Percentiles rank a stretch among this genome's conserved stretches.
Conservation (phyloP, 2,797 vertebrate genomes). For the Mustela erminea region DNA sequence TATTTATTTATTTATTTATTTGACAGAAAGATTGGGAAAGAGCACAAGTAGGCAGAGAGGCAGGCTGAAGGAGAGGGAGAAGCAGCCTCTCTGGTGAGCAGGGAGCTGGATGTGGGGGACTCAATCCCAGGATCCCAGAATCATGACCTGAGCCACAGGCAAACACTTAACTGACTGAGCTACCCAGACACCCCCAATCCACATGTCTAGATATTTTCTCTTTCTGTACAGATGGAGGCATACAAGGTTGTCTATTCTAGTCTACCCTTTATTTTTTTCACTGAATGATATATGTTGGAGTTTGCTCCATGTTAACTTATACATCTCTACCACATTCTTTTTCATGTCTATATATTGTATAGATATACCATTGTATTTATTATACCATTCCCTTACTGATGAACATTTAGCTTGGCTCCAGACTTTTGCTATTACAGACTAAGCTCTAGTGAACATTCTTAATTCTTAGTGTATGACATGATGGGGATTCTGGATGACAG, state of each 20-base stretch:
- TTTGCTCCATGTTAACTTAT: background rate
- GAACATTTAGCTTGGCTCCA: background rate
- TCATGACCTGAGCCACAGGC: no score
- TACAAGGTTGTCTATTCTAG: background rate
- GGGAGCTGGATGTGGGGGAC: no score
- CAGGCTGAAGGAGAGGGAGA: no score
- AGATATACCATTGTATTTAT: background rate
- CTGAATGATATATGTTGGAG: background rate
- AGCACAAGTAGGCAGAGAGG: no score
- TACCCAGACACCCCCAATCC: background rate
- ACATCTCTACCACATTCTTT: background rate
- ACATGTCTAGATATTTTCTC: background rate
- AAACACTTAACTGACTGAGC: no score
- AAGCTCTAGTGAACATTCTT: constrained; percentile 23
- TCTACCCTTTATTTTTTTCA: background rate
- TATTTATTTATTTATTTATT: no score
- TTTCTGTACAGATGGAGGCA: background rate
- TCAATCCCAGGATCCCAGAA: no score
- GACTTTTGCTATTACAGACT: background rate
- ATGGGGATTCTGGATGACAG: background rate
- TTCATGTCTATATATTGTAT: background rate
- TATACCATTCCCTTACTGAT: background rate
- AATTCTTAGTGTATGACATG: constrained; percentile 1
- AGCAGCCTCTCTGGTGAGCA: no score
- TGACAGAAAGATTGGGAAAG: no score